Evolutionary conservation across 92 coral and sea anemone genomes (phyloP).

Genomic region (Palythoa heliodiscus): DNA sequence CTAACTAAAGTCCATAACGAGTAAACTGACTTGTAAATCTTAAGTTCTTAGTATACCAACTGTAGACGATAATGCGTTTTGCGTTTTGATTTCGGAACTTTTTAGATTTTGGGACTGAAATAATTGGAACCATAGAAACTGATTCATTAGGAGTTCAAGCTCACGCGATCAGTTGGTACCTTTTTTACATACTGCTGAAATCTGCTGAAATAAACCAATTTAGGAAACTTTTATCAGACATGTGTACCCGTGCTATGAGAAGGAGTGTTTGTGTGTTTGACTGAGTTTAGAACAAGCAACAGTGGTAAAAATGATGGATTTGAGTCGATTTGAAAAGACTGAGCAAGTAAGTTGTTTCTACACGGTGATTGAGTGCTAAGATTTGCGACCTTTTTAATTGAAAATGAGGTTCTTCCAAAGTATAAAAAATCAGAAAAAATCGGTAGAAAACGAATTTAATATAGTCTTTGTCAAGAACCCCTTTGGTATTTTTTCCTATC

Average conservation of each 20-base stretch:
- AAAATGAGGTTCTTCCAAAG: too few species aligned
- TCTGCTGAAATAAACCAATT: constrained; percentile 10
- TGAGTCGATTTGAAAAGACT: too few species aligned
- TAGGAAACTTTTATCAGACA: not conserved
- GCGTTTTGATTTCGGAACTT: too few species aligned
- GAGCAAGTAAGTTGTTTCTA: too few species aligned
- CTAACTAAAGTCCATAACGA: not conserved
- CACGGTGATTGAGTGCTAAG: too few species aligned
- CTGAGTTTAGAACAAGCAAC: not conserved
- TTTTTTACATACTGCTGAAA: constrained; percentile 3
- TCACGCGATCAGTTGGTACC: not conserved
- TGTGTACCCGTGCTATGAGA: not conserved
- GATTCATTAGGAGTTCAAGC: not conserved
- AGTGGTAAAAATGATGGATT: not conserved
- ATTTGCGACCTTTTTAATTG: too few species aligned
- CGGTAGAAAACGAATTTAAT: too few species aligned
- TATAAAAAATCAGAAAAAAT: too few species aligned
- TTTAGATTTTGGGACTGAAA: not conserved
- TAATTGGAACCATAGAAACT: not conserved
- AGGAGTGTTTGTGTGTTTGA: not conserved
- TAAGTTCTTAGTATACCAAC: not conserved
- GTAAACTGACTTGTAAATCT: not conserved
- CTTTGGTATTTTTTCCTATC: too few species aligned
- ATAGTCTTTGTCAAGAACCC: too few species aligned
- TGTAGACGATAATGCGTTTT: not conserved